phyloP scores from a whole-genome alignment of 2,888 invertebrate species.

The Ceramica pisi region DNA sequence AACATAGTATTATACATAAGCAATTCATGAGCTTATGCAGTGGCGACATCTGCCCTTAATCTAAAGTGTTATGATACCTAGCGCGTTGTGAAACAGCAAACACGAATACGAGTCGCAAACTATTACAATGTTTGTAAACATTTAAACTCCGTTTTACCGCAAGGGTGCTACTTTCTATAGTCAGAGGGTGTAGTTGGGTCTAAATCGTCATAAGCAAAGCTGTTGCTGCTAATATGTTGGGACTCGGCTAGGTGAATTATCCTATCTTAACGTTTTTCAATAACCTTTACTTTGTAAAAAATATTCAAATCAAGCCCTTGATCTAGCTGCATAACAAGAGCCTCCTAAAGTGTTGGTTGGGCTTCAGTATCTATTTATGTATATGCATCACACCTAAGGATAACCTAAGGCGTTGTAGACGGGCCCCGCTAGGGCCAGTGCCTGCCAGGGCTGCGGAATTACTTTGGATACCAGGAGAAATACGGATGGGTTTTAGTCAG shows the following conservation, averaged over 20 bases:
- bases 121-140: background rate
- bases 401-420: too few species aligned
- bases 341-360: too few species aligned
- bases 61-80: background rate
- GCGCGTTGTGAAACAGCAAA: background rate
- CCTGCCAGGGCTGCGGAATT: too few species aligned
- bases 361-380: too few species aligned
- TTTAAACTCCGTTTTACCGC: background rate
- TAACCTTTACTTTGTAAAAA: too few species aligned
- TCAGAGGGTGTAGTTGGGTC: background rate
- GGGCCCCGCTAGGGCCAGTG: too few species aligned
- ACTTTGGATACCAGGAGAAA: too few species aligned
- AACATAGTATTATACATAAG: background rate
- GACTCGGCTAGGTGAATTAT: background rate
- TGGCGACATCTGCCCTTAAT: slow-evolving; percentile 30
- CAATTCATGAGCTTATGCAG: background rate
- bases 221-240: background rate
- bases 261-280: background rate
- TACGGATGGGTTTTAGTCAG: too few species aligned
- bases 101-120: background rate
- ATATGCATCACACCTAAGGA: too few species aligned
- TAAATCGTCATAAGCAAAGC: background rate
- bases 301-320: too few species aligned
- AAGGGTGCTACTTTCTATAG: background rate
- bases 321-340: too few species aligned